A percentile compares a stretch with the other conserved stretches of the same genome.
These are phyloP conservation scores for Holacanthella duospinosa DNA, from an alignment of 2,888 invertebrate genomes.

Conservation along the genomic window DNA sequence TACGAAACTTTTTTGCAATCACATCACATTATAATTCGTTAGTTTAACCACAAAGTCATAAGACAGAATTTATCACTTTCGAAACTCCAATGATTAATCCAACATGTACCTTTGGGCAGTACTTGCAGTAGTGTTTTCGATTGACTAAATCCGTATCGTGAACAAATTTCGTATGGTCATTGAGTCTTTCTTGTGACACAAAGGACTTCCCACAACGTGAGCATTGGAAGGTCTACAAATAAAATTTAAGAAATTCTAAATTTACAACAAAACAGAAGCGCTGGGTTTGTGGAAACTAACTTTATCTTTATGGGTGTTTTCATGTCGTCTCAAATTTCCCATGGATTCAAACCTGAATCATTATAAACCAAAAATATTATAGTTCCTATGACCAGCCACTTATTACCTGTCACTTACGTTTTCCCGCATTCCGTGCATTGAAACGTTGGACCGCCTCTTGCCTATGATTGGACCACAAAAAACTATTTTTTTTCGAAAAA, in stretches of 20 bases:
- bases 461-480: neutral
- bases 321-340: neutral
- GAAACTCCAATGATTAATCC: too few relatives aligned
- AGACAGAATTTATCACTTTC: too few relatives aligned
- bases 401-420: neutral
- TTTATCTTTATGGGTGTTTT: neutral
- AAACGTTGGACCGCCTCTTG: neutral
- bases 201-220: neutral
- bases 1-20: too few relatives aligned
- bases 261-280: too few relatives aligned
- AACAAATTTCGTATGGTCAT: neutral
- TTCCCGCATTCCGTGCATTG: neutral
- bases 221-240: neutral
- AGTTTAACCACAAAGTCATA: too few relatives aligned
- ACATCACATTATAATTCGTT: too few relatives aligned
- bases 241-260: neutral
- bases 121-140: neutral
- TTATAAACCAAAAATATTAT: neutral
- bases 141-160: neutral
- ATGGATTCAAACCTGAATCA: neutral
- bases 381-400: neutral
- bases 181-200: neutral
- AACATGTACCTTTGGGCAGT: neutral
- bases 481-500: neutral
- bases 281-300: too few relatives aligned